Conservation (phyloP, 1,140 invertebrate genomes). For the Habropoda laboriosa region DNA sequence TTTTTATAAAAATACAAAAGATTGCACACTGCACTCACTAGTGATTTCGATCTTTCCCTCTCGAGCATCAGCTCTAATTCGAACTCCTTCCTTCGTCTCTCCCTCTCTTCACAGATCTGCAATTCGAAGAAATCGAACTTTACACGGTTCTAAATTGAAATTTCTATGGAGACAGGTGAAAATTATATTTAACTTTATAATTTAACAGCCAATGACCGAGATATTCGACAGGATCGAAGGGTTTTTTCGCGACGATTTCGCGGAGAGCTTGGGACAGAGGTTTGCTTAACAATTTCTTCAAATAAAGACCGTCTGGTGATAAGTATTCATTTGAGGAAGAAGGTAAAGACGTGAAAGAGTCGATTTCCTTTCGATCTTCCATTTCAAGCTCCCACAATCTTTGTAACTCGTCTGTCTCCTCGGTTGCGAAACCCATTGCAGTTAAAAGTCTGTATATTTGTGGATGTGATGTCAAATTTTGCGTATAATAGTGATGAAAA, state of each 20-base stretch:
- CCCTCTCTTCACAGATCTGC: constrained; percentile 63
- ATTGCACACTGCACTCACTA: constrained; percentile 20
- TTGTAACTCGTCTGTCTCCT: constrained; percentile 36
- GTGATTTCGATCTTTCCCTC: constrained; percentile 28
- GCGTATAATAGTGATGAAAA: too few species aligned
- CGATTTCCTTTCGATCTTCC: background rate
- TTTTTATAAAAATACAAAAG: background rate
- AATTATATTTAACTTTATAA: constrained; percentile 67
- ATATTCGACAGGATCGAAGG: constrained; percentile 72
- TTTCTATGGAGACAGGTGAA: too few species aligned
- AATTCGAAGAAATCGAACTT: background rate
- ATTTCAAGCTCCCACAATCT: constrained; percentile 3
- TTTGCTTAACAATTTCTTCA: constrained; percentile 56
- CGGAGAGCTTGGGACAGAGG: constrained; percentile 55
- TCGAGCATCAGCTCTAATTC: constrained; percentile 55
- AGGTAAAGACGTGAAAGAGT: constrained; percentile 12
- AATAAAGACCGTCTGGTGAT: constrained; percentile 48
- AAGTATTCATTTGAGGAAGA: constrained; percentile 35
- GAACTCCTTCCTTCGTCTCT: constrained; percentile 47
- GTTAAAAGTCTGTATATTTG: constrained; percentile 43
- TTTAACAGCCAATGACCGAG: constrained; percentile 72
- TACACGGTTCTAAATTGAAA: too few species aligned
- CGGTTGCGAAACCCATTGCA: constrained; percentile 31
- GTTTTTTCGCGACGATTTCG: constrained; percentile 69
- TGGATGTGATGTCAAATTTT: background rate